Evolutionary conservation across 1,140 invertebrate species (phyloP), one percentile per base, ranked within the genome.

Genomic region (Papilio xuthus): DNA sequence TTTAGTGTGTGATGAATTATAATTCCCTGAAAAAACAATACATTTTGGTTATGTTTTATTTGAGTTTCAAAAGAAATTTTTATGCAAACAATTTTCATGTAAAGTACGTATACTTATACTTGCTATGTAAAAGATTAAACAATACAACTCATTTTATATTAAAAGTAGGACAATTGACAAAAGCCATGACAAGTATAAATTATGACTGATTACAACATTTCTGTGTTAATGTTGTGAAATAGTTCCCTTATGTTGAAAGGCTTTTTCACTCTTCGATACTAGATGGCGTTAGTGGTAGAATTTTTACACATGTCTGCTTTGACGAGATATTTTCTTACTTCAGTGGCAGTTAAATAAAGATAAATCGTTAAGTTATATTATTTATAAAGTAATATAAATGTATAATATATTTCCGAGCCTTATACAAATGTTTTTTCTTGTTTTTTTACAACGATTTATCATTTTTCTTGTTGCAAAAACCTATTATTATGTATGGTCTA

Each of bases 141-240:
- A 53, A 20, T 53, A n/a, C 18, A n/a, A 23, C 20, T 60, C 23
- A 60, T 60, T 60, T 26, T 20, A 12, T 26, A 20, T 23, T 72
- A 20, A 56, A 75, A 75, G 47, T 56, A 20, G 50, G 18, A 20
- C 28, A 75, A 60, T 60, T 37, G 41, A 75, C 26, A 37, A 56
- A 28, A 56, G 50, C 7, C 73, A 75, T 28, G 73, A 32, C 73
- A n/a, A 44, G 72, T 37, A 44, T 37, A 44, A 60, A 60, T 76
- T 76, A 26, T 28, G 73, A 60, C n/a, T 56, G 73, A 74, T 74
- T 74, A 53, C 4, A 32, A 74, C 20, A 15, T 26, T 26, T 76
- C 37, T 76, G 73, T 76, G 47, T 76, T 23, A 76, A 63, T 76
- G 20, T 76, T 76, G 74, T 76, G 74, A 76, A 76, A 76, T 76